Percentiles rank a stretch among this genome's conserved stretches.
Conservation (phyloP, 92 coral and sea anemone species). For the Isaurus tuberculatus region DNA sequence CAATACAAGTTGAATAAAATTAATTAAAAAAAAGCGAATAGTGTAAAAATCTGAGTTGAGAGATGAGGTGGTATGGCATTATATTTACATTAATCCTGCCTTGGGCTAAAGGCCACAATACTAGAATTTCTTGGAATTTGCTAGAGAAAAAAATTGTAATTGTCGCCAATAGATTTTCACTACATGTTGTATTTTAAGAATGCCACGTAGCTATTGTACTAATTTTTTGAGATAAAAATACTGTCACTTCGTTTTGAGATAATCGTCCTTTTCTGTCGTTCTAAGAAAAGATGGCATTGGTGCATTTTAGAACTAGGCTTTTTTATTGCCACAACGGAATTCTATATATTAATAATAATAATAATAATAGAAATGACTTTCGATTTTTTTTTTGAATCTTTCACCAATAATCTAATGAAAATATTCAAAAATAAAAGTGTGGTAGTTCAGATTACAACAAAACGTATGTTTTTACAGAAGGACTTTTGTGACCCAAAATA, state of each 20-base stretch:
- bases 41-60: background rate
- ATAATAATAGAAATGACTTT: background rate
- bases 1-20: background rate
- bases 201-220: background rate
- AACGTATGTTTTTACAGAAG: background rate
- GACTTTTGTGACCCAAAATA: background rate
- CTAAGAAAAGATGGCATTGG: background rate
- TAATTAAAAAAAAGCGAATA: background rate
- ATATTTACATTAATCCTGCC: background rate
- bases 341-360: background rate
- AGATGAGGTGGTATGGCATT: background rate
- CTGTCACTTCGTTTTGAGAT: too few relatives aligned
- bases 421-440: background rate
- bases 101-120: background rate
- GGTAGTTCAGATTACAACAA: slow-evolving; percentile 1
- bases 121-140: slow-evolving; percentile 34
- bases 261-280: too few relatives aligned
- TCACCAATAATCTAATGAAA: background rate
- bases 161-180: slow-evolving; percentile 1
- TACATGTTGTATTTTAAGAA: slow-evolving; percentile 7
- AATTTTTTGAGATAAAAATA: background rate
- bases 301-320: background rate
- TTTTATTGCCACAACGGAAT: background rate
- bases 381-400: background rate
- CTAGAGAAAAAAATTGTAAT: slow-evolving; percentile 21